Evolutionary conservation across 2,797 vertebrate genomes (phyloP), one percentile per base, ranked within the genome.

Genomic region (Cygnus olor): DNA sequence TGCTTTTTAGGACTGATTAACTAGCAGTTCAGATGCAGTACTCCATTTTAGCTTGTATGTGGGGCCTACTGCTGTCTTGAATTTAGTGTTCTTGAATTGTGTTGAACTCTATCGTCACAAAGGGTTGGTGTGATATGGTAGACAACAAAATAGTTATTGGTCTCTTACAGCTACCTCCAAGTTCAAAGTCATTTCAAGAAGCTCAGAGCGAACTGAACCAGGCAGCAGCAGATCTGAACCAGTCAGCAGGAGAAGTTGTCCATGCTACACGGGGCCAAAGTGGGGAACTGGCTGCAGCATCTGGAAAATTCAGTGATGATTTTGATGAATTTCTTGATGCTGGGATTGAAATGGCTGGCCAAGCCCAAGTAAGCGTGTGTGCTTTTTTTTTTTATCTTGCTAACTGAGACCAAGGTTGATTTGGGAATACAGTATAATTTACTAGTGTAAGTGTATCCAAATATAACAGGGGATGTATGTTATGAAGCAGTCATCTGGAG

Each of bases 301-400:
- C 99, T 1, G 99, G 99, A 42, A 99, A 99, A 97, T 99, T 99
- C 98, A 99, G 99, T 80, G 99, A 99, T 88, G 99, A 99, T 97
- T 99, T 99, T 73, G 99, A 99, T 84, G 99, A 99, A 92, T 99
- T 99, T 98, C 98, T 99, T 42, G 99, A 99, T 76, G 99, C 99
- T 61, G 99, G 99, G 79, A 98, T 99, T 87, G 99, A 99, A 98
- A 99, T 99, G 99, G 99, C 99, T 34, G 99, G 99, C 90, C 99
- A 99, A 96, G 99, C 99, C 38, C 99, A 99, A 97, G 99, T 99
- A 97, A 58, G 95, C 14, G 8, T 51, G 49, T 51, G 49, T 95
- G 86, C 94, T 89, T 63, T 53, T 11, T 63, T 53, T 11, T 15
- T 34, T 53, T 27, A 13, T 51, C 4, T 4, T 71, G 38, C 27